phyloP scores from a whole-genome alignment of 1,140 invertebrate genomes.

The Thaumetopoea pityocampa region DNA sequence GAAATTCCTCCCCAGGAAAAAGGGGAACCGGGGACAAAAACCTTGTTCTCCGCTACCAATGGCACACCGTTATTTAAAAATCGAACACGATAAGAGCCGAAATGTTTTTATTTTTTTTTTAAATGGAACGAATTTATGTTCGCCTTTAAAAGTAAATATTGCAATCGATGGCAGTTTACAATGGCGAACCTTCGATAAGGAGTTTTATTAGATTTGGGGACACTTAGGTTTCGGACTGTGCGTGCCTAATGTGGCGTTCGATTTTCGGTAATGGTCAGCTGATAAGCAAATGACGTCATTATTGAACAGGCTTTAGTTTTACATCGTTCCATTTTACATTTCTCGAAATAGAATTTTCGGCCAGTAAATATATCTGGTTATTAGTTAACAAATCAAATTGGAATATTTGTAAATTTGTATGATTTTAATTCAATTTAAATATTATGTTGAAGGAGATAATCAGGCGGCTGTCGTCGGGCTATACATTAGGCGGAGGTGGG shows the following conservation, averaged over 20 bases:
- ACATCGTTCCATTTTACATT: constrained; percentile 43
- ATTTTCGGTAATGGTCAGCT: constrained; percentile 73
- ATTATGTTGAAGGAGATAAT: constrained; percentile 39
- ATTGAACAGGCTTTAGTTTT: constrained; percentile 59
- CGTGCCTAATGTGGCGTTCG: constrained; percentile 63
- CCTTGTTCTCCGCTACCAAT: constrained; percentile 61
- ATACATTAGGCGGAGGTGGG: constrained; percentile 46
- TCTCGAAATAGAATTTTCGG: constrained; percentile 8
- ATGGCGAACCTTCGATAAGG: constrained; percentile 55
- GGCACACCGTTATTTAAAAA: constrained; percentile 71
- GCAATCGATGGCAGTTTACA: constrained; percentile 56
- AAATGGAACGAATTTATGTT: constrained; percentile 70
- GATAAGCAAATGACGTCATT: constrained; percentile 73
- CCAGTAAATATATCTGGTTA: constrained; percentile 21
- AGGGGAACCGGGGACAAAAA: constrained; percentile 63
- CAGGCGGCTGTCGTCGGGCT: constrained; percentile 53
- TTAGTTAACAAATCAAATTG: constrained; percentile 16
- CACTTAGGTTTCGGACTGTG: constrained; percentile 55
- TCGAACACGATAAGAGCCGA: constrained; percentile 70
- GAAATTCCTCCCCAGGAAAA: constrained; percentile 65
- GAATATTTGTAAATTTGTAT: constrained; percentile 10
- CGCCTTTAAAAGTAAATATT: constrained; percentile 64
- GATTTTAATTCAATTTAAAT: constrained; percentile 22
- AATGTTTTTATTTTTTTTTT: constrained; percentile 73
- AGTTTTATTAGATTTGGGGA: constrained; percentile 53